Evolutionary conservation across 1,140 invertebrate species (phyloP).

Genomic region (Drosophila guanche): DNA sequence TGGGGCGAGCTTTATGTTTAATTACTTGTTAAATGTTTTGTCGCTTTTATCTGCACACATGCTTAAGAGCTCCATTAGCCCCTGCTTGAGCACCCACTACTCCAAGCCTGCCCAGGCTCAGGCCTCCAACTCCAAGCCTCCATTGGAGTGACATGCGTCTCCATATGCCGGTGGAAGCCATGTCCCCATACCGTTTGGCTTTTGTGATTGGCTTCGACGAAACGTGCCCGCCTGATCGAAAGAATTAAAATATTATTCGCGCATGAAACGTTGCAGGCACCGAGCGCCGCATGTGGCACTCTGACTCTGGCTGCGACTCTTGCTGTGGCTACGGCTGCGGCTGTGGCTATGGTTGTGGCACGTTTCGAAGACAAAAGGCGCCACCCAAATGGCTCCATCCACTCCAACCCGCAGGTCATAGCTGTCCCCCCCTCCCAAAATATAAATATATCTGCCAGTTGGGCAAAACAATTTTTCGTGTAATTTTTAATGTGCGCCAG

Average conservation of each 20-base stretch:
- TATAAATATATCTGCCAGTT: slow-evolving; percentile 43
- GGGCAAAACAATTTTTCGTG: slow-evolving; percentile 64
- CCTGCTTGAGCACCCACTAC: slow-evolving; percentile 28
- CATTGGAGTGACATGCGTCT: slow-evolving; percentile 48
- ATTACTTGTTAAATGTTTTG: slow-evolving; percentile 82
- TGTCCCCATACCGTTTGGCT: slow-evolving; percentile 36
- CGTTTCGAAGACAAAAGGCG: slow-evolving; percentile 76
- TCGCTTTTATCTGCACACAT: slow-evolving; percentile 68
- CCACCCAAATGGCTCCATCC: slow-evolving; percentile 72
- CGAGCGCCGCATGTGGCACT: slow-evolving; percentile 72
- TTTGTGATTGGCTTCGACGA: slow-evolving; percentile 62
- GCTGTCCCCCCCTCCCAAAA: not conserved
- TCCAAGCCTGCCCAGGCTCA: slow-evolving; percentile 11
- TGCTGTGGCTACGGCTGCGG: not conserved
- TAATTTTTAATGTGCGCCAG: slow-evolving; percentile 67
- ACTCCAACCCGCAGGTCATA: slow-evolving; percentile 52
- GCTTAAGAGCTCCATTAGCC: slow-evolving; percentile 69
- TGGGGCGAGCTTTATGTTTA: slow-evolving; percentile 71
- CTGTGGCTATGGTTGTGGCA: slow-evolving; percentile 51
- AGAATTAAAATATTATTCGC: slow-evolving; percentile 79
- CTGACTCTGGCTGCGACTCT: slow-evolving; percentile 14
- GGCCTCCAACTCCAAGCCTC: too few species aligned
- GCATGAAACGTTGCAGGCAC: slow-evolving; percentile 64
- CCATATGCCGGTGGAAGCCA: slow-evolving; percentile 19
- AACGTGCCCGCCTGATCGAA: slow-evolving; percentile 60